Base-by-base conservation (phyloP, 2,888 invertebrate species). In the Drosophila conformis region DNA sequence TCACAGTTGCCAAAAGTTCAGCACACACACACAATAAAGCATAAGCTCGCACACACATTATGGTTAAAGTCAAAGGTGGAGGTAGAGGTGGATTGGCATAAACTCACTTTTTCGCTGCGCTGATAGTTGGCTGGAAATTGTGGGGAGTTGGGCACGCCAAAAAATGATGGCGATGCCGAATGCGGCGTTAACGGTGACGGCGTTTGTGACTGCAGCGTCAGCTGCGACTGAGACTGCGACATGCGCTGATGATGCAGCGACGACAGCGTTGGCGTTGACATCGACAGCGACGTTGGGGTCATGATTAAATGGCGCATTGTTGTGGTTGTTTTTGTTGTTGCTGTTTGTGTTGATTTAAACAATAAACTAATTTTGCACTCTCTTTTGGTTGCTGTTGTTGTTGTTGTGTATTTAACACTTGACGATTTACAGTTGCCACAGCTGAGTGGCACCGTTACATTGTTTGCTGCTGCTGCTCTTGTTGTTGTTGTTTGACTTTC, bases 71-170 rank as follows among this genome's bases (percentile, higher is more conserved):
- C 21, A 31, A 21, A 52, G 52, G 3, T 52, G 38, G 53, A 48
- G 46, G 10, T 42, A 21, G 48, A 54, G 31, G 31, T 57, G 40
- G 31, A 15, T 33, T 33, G 40, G 59, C 33, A 36, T n/a, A 68
- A 48, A 91, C 91, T 91, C 87, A 91, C 91, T 92, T 91, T 91
- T 83, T 91, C 91, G 73, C 90, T 90, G 80, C 92, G 87, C 74
- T 90, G 86, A 77, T 91, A 91, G 79, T 89, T 92, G 25, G 90
- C 71, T 70, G 92, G 90, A 74, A 91, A 85, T 72, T 90, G 91
- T 49, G 90, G 88, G 66, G 91, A 76, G 31, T 70, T 73, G 63
- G 78, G 42, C 42, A 62, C 31, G 71, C 83, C 89, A 31, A 84
- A 90, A 71, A 77, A 78, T 66, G 89, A 75, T 65, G 73, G 78